Evolutionary conservation across 2,888 invertebrate genomes (phyloP).

Genomic region (Lithophane semibrunnea): DNA sequence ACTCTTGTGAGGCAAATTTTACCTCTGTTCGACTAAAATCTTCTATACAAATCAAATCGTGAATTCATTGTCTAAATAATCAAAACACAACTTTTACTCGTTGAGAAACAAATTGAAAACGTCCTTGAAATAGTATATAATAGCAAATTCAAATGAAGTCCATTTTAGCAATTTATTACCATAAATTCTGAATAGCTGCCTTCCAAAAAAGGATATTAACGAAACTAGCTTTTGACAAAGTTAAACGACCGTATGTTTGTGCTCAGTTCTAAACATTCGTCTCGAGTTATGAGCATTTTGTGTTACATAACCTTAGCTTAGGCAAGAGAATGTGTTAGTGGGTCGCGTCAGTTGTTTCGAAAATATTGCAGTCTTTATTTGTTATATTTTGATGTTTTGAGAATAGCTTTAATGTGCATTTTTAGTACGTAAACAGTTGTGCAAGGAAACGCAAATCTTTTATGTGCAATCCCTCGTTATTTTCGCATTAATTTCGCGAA

Average conservation of each 20-base stretch:
- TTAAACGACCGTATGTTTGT: conserved; percentile 3
- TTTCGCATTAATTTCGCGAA: not conserved
- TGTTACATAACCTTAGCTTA: conserved; percentile 57
- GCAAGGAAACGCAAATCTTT: conserved; percentile 4
- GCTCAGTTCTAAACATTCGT: conserved; percentile 40
- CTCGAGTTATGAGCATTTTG: conserved; percentile 45
- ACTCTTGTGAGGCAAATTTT: not conserved
- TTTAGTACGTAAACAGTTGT: conserved; percentile 26
- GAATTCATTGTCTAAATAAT: not conserved
- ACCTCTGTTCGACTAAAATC: not conserved
- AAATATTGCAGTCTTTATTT: conserved; percentile 59
- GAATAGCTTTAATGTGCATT: conserved; percentile 11
- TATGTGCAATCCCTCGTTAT: conserved; percentile 15
- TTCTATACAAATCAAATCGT: not conserved
- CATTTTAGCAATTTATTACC: not conserved
- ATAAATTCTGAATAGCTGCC: conserved; percentile 10
- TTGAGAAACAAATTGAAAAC: conserved; percentile 12
- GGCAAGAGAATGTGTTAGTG: conserved; percentile 69
- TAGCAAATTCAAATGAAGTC: conserved; percentile 17
- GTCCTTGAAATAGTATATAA: conserved; percentile 5
- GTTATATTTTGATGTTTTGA: conserved; percentile 27
- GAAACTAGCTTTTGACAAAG: conserved; percentile 44
- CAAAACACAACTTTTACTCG: not conserved
- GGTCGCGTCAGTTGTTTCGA: conserved; percentile 66
- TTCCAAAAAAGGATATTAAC: not conserved